A percentile compares a stretch with the other conserved stretches of the same genome.
Conservation (phyloP, 2,113 vertebrate species). For the Cebidichthys violaceus region DNA sequence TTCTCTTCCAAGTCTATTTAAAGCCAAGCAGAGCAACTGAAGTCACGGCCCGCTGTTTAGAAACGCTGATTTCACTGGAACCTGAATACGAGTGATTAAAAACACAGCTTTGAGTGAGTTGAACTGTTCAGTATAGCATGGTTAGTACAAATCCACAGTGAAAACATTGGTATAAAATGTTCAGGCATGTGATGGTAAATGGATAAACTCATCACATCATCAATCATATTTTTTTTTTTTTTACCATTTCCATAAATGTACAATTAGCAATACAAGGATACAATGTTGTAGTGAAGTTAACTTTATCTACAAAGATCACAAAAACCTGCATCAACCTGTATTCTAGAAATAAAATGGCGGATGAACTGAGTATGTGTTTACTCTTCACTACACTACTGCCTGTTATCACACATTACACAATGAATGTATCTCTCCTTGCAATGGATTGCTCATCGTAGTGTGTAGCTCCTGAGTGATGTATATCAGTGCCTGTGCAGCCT, state of each 20-base stretch:
- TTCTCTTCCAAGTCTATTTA: slow-evolving; percentile 71
- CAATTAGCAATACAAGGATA: neutral
- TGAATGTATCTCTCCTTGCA: neutral
- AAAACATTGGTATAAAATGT: no score
- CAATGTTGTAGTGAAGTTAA: neutral
- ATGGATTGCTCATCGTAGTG: neutral
- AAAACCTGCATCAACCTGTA: neutral
- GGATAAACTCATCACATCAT: neutral
- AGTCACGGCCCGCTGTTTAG: slow-evolving; percentile 42
- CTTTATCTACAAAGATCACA: neutral
- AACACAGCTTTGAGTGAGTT: slow-evolving; percentile 1
- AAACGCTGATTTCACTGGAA: slow-evolving; percentile 45
- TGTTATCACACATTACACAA: slow-evolving; percentile 23
- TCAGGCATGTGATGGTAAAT: no score
- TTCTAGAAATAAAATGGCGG: neutral
- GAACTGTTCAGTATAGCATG: neutral
- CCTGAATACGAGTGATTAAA: slow-evolving; percentile 13
- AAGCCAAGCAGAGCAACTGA: slow-evolving; percentile 55
- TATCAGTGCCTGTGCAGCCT: slow-evolving; percentile 50
- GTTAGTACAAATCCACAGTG: neutral
- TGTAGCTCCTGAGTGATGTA: slow-evolving; percentile 41
- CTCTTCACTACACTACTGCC: neutral
- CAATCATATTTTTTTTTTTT: neutral
- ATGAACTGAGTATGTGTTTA: neutral
- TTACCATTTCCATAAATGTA: neutral